Evolutionary conservation across 2,888 invertebrate species (phyloP).

Genomic region (Meiosimyza platycephala): DNA sequence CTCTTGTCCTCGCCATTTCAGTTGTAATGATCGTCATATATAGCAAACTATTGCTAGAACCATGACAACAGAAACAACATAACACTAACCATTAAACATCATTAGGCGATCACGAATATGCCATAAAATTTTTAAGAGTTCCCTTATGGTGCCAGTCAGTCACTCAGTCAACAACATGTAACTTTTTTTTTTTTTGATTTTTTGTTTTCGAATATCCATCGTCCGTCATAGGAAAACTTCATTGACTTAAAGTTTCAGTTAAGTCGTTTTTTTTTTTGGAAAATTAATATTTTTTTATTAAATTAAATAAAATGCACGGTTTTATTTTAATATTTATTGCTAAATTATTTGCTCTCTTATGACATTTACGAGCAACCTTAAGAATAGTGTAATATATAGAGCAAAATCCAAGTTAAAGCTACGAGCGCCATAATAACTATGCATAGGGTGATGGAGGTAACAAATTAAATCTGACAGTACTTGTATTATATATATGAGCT

Average conservation of each 20-base stretch:
- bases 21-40: slow-evolving; percentile 11
- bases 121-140: slow-evolving; percentile 38
- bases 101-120: slow-evolving; percentile 40
- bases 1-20: slow-evolving; percentile 25
- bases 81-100: slow-evolving; percentile 33
- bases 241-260: slow-evolving; percentile 12
- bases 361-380: too few species aligned
- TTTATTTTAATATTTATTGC: slow-evolving; percentile 3
- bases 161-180: not conserved
- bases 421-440: too few species aligned
- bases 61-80: slow-evolving; percentile 6
- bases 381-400: too few species aligned
- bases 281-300: slow-evolving; percentile 6
- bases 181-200: too few species aligned
- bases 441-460: too few species aligned
- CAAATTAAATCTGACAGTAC: too few species aligned
- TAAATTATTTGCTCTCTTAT: not conserved
- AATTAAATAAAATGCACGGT: slow-evolving; percentile 24
- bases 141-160: slow-evolving; percentile 29
- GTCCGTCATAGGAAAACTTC: too few species aligned
- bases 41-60: not conserved
- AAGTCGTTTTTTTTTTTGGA: slow-evolving; percentile 12
- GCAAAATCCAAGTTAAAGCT: too few species aligned
- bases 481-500: too few species aligned
- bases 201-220: too few species aligned